Conservation (phyloP, 1,140 invertebrate species). For the Cyrtorhinus lividipennis region DNA sequence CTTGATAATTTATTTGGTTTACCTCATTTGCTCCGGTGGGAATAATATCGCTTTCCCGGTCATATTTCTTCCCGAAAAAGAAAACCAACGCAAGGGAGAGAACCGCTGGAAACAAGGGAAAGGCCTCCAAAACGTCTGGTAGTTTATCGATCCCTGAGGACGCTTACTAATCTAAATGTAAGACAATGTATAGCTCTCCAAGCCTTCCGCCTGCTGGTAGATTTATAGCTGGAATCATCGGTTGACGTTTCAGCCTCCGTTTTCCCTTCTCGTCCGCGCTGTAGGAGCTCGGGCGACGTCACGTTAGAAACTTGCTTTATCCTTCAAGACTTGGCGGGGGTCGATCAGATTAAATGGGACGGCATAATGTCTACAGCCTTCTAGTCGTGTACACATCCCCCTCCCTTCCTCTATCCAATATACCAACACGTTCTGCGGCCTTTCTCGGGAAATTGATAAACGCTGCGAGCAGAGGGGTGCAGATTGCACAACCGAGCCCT, state of each 20-base stretch:
- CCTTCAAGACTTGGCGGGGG: neutral
- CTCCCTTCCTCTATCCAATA: neutral
- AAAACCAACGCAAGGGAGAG: neutral
- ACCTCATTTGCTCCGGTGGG: constrained; percentile 3
- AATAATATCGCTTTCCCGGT: constrained; percentile 2
- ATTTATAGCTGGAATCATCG: constrained; percentile 4
- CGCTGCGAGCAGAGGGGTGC: too few species aligned
- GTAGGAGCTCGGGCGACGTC: neutral
- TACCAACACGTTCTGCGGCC: too few species aligned
- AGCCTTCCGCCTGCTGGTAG: neutral
- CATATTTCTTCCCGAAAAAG: neutral
- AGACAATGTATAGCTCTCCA: neutral
- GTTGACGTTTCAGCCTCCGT: neutral
- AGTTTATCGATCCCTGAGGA: constrained; percentile 6
- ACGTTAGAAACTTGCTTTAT: neutral
- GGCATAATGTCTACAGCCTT: neutral
- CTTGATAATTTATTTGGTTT: constrained; percentile 7
- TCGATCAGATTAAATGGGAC: constrained; percentile 6
- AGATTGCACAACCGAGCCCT: too few species aligned
- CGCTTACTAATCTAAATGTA: constrained; percentile 7
- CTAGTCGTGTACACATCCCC: neutral
- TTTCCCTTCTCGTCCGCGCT: neutral
- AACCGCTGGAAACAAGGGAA: too few species aligned
- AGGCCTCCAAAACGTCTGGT: neutral
- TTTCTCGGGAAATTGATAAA: neutral